phyloP scores from a whole-genome alignment of 2,888 invertebrate genomes.

The Cryptus viduatorius region DNA sequence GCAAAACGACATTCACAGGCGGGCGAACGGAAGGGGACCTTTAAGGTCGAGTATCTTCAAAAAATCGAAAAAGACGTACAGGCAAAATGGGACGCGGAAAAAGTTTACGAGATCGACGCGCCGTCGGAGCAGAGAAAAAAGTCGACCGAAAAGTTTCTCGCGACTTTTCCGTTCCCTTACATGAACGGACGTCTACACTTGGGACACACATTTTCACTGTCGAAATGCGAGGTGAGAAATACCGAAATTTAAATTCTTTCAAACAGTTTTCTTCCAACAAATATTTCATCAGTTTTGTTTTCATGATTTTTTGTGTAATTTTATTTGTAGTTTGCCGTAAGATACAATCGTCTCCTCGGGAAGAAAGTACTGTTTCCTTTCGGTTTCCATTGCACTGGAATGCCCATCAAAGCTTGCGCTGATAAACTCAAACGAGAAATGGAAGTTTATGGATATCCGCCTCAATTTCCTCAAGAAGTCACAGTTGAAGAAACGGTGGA shows the following conservation, averaged over 20 bases:
- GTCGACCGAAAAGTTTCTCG: slow-evolving; percentile 93
- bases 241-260: background rate
- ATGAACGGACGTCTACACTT: slow-evolving; percentile 99
- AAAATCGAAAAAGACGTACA: slow-evolving; percentile 96
- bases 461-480: slow-evolving; percentile 90
- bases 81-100: slow-evolving; percentile 92
- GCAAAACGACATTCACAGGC: slow-evolving; percentile 68
- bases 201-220: slow-evolving; percentile 98
- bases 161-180: slow-evolving; percentile 99
- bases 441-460: slow-evolving; percentile 96
- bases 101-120: slow-evolving; percentile 94
- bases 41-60: slow-evolving; percentile 96
- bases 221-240: slow-evolving; percentile 95
- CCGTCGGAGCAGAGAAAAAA: slow-evolving; percentile 87
- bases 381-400: slow-evolving; percentile 99
- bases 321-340: slow-evolving; percentile 91
- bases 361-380: slow-evolving; percentile 97
- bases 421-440: slow-evolving; percentile 98
- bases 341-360: slow-evolving; percentile 97
- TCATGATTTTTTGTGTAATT: background rate
- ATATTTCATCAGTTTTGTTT: background rate
- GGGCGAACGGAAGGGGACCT: slow-evolving; percentile 95
- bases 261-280: background rate
- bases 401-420: slow-evolving; percentile 99
- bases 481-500: slow-evolving; percentile 86